phyloP scores from a whole-genome alignment of 37 sponge, comb jelly and placozoan genomes.

The Theonella swinhoei region DNA sequence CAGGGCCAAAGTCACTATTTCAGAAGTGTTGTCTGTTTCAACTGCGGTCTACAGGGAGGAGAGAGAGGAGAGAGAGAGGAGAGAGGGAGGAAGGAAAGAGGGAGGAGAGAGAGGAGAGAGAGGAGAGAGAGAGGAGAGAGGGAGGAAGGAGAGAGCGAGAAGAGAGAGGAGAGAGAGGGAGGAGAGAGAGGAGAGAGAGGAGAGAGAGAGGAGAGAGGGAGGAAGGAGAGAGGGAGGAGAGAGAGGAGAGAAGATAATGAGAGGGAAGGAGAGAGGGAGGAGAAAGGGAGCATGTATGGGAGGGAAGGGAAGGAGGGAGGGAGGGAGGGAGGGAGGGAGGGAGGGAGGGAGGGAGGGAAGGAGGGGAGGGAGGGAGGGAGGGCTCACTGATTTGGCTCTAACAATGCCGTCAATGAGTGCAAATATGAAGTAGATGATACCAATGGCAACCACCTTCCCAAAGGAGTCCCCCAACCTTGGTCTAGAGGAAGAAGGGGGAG shows the following conservation, averaged over 20 bases:
- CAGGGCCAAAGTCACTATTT: conserved; percentile 21
- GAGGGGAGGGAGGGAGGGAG: neutral
- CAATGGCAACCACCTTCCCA: conserved; percentile 52
- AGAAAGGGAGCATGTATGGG: neutral
- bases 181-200: neutral
- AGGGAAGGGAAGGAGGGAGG: neutral
- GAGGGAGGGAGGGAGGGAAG: neutral
- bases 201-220: neutral
- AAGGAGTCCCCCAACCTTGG: conserved; percentile 70
- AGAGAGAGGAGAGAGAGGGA: neutral
- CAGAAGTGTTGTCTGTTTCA: conserved; percentile 9
- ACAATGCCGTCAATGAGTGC: conserved; percentile 61
- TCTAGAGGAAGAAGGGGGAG: neutral
- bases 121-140: neutral
- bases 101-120: neutral
- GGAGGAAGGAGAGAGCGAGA: neutral
- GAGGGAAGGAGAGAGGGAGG: neutral
- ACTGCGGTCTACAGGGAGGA: conserved; percentile 20
- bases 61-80: neutral
- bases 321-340: neutral
- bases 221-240: neutral
- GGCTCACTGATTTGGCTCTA: conserved; percentile 38
- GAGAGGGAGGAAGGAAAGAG: neutral
- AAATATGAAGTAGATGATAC: conserved; percentile 50
- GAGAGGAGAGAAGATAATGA: neutral